phyloP scores from a whole-genome alignment of 2,888 invertebrate species.

The Eurytoma adleriae region DNA sequence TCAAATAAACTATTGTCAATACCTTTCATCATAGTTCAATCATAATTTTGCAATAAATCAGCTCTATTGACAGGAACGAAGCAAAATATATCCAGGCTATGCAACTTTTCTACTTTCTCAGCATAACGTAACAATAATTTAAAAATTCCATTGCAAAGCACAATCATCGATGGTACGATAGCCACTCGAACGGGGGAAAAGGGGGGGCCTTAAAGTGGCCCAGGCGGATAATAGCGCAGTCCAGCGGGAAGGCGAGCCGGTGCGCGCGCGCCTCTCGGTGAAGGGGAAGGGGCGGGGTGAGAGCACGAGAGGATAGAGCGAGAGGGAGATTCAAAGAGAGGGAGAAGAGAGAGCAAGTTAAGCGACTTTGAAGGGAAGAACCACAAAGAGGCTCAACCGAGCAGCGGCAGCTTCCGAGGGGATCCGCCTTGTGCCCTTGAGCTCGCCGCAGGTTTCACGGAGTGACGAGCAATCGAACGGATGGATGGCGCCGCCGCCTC shows the following conservation, averaged over 20 bases:
- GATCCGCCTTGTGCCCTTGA: conserved; percentile 52
- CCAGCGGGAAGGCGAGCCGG: not conserved
- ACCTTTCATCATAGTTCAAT: too few species aligned
- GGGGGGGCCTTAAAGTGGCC: not conserved
- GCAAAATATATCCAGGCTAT: too few species aligned
- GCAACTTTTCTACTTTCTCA: too few species aligned
- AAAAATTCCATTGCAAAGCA: too few species aligned
- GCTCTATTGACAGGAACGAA: too few species aligned
- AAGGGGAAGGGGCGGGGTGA: not conserved
- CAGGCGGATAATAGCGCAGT: conserved; percentile 1
- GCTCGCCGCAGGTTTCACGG: conserved; percentile 50
- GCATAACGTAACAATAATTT: too few species aligned
- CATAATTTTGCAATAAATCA: too few species aligned
- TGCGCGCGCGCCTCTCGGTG: not conserved
- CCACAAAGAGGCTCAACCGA: conserved; percentile 40
- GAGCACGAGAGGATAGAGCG: not conserved
- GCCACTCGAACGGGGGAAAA: too few species aligned
- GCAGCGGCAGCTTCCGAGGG: conserved; percentile 15
- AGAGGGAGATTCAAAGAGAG: not conserved
- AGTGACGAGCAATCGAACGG: conserved; percentile 58
- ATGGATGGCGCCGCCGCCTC: conserved; percentile 21
- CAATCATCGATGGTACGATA: too few species aligned
- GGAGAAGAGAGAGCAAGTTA: conserved; percentile 13
- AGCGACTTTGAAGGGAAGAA: conserved; percentile 39
- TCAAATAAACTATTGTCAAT: too few species aligned